Conservation (phyloP, 2,113 vertebrate species). For the Oceanodroma tethys region DNA sequence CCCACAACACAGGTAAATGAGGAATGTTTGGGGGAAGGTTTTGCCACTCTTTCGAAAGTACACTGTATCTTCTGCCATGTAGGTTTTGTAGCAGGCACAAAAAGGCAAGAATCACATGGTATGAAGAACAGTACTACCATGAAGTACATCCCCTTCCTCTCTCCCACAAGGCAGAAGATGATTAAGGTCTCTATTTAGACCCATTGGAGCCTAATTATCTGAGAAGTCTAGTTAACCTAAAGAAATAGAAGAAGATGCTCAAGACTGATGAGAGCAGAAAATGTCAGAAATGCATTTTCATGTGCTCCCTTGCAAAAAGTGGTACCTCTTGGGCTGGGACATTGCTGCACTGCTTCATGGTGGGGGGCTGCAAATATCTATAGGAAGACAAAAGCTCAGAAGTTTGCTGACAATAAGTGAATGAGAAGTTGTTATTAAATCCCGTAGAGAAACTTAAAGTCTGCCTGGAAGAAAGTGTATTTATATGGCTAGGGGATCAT, state of each 20-base stretch:
- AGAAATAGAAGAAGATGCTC: not conserved
- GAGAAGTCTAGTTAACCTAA: not conserved
- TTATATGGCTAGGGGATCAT: not conserved
- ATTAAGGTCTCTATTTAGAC: not conserved
- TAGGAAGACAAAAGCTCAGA: not conserved
- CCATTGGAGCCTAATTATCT: not conserved
- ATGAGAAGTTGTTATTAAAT: not conserved
- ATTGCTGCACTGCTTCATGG: not conserved
- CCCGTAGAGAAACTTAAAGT: not conserved
- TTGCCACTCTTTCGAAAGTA: not conserved
- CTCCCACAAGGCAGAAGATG: not conserved
- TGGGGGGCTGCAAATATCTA: not conserved
- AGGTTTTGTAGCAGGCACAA: not conserved
- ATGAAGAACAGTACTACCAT: not conserved
- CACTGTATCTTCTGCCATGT: not conserved
- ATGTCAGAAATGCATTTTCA: not conserved
- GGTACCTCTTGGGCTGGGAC: not conserved
- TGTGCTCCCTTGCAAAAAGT: not conserved
- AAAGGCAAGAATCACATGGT: not conserved
- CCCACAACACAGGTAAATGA: not conserved
- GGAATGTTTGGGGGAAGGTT: not conserved
- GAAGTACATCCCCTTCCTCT: not conserved
- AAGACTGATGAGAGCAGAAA: not conserved
- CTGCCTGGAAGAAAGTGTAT: not conserved
- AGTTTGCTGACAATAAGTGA: not conserved